Evolutionary conservation across 92 coral and sea anemone species (phyloP).

Genomic region (Porites lobata): DNA sequence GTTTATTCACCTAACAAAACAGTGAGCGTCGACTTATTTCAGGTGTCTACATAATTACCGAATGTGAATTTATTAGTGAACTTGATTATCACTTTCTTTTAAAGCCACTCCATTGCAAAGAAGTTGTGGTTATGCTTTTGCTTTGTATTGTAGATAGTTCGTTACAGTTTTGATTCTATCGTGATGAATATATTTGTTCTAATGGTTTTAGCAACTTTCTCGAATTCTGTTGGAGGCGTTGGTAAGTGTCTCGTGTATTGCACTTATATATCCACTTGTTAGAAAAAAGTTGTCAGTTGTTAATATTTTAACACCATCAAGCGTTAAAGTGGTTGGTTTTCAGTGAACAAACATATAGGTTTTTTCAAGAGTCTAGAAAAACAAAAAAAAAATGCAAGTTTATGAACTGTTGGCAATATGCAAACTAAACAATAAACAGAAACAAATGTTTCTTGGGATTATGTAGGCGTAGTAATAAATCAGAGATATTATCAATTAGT

Average conservation of each 20-base stretch:
- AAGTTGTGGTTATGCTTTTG: constrained; percentile 37
- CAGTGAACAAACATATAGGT: not conserved
- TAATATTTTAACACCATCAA: no score
- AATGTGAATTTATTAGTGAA: constrained; percentile 8
- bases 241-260: constrained; percentile 7
- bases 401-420: no score
- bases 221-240: not conserved
- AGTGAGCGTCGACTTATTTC: not conserved
- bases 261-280: not conserved
- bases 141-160: not conserved
- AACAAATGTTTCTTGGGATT: no score
- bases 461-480: no score
- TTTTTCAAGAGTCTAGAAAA: no score
- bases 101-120: not conserved
- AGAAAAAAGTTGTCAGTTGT: no score
- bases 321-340: no score
- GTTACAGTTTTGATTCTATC: not conserved
- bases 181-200: constrained; percentile 13
- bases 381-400: no score
- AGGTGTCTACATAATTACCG: constrained; percentile 4
- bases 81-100: not conserved
- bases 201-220: constrained; percentile 5
- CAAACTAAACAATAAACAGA: no score
- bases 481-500: no score
- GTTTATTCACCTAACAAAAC: constrained; percentile 31